Conservation (phyloP, 2,113 vertebrate genomes). For the Buteo buteo region DNA sequence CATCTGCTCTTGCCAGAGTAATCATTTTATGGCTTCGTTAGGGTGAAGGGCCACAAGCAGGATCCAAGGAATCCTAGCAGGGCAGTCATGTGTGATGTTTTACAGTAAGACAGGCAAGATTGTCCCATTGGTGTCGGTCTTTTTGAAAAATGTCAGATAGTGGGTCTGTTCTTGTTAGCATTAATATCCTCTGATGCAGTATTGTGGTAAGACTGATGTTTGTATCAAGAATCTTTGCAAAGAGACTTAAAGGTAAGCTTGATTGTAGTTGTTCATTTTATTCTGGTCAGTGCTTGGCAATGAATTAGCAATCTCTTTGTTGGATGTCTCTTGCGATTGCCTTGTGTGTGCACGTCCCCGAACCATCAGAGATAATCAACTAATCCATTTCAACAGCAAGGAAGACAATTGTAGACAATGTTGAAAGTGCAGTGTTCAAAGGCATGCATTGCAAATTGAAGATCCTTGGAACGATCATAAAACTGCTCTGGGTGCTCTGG, state of each 20-base stretch:
- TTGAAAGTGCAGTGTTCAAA: not conserved
- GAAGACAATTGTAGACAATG: accelerated
- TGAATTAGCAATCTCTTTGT: not conserved
- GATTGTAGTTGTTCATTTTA: not conserved
- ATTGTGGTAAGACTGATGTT: not conserved
- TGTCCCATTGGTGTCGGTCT: not conserved
- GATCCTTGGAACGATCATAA: not conserved
- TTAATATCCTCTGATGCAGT: not conserved
- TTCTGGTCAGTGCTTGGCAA: not conserved
- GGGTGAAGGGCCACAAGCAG: not conserved
- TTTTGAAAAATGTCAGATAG: accelerated
- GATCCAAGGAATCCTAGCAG: not conserved
- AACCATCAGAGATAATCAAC: not conserved
- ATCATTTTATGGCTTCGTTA: not conserved
- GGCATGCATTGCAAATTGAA: not conserved
- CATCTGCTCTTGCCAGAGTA: not conserved
- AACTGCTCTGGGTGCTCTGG: not conserved
- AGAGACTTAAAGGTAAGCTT: not conserved
- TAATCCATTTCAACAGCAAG: not conserved
- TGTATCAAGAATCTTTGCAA: not conserved
- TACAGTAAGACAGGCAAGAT: not conserved
- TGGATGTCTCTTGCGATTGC: not conserved
- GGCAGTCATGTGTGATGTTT: accelerated
- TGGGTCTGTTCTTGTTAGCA: not conserved
- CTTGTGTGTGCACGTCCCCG: not conserved